These are phyloP conservation scores for Neomicropteryx cornuta DNA, from an alignment of 1,140 invertebrate species.

Conservation along the genomic window DNA sequence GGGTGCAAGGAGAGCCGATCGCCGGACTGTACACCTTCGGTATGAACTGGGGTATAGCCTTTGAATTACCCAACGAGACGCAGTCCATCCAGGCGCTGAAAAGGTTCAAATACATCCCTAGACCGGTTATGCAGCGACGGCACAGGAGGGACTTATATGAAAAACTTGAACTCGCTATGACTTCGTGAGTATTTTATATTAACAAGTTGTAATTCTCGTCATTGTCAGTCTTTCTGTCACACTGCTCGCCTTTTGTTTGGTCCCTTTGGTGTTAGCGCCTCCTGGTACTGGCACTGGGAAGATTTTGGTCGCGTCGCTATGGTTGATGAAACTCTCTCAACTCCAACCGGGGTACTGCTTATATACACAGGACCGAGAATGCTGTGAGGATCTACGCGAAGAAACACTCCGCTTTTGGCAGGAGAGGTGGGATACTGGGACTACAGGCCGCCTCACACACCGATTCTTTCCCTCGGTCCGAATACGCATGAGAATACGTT, in stretches of 20 bases:
- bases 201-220: constrained; percentile 6
- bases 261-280: too few relatives aligned
- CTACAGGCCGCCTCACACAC: too few relatives aligned
- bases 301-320: too few relatives aligned
- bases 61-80: constrained; percentile 59
- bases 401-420: too few relatives aligned
- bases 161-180: constrained; percentile 55
- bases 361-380: too few relatives aligned
- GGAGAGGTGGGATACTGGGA: too few relatives aligned
- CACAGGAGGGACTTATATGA: constrained; percentile 49
- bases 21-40: constrained; percentile 51
- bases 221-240: constrained; percentile 14
- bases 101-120: constrained; percentile 17
- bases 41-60: constrained; percentile 64
- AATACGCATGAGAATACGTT: too few relatives aligned
- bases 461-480: too few relatives aligned
- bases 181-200: constrained; percentile 44
- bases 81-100: constrained; percentile 41
- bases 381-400: too few relatives aligned
- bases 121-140: constrained; percentile 36
- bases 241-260: constrained; percentile 8
- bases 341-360: too few relatives aligned
- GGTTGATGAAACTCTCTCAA: too few relatives aligned
- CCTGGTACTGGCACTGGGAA: too few relatives aligned
- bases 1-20: constrained; percentile 37